These are phyloP conservation scores for Bothrops alternatus DNA, from an alignment of 2,797 vertebrate species.

Conservation along the genomic window DNA sequence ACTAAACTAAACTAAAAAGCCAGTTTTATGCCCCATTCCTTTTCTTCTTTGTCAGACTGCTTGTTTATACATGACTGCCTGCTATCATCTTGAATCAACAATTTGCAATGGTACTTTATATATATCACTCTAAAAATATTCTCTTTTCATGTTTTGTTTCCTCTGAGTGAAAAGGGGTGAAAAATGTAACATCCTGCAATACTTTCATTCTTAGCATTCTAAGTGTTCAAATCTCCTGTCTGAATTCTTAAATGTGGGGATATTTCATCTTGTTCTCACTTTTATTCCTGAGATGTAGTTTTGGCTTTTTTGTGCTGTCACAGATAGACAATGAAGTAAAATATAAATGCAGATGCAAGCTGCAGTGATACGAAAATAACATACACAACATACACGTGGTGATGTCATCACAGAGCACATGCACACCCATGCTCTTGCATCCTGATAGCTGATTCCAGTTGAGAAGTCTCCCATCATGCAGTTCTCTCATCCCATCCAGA, in stretches of 20 bases:
- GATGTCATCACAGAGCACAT: not conserved
- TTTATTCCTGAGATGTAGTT: constrained; percentile 22
- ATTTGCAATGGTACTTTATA: constrained; percentile 26
- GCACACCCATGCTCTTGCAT: not conserved
- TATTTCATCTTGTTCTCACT: constrained; percentile 27
- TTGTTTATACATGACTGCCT: constrained; percentile 28
- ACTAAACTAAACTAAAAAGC: not conserved
- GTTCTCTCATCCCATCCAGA: not conserved
- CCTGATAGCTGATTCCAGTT: not conserved
- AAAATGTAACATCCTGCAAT: constrained; percentile 32
- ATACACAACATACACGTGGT: not conserved
- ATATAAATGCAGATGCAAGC: not conserved
- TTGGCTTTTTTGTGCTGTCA: not conserved
- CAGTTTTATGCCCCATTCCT: constrained; percentile 14
- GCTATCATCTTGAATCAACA: constrained; percentile 43
- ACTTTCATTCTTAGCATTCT: constrained; percentile 31
- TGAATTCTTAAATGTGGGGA: constrained; percentile 20
- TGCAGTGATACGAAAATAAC: not conserved
- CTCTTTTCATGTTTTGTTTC: constrained; percentile 23
- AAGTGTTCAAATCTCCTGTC: constrained; percentile 16
- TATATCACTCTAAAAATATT: constrained; percentile 32
- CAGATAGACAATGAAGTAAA: not conserved
- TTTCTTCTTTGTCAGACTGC: constrained; percentile 38
- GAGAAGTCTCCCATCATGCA: not conserved
- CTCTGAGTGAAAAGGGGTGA: not conserved